A percentile compares a stretch with the other conserved stretches of the same genome.
phyloP scores from a whole-genome alignment of 2,797 vertebrate genomes.

The Denticeps clupeoides region DNA sequence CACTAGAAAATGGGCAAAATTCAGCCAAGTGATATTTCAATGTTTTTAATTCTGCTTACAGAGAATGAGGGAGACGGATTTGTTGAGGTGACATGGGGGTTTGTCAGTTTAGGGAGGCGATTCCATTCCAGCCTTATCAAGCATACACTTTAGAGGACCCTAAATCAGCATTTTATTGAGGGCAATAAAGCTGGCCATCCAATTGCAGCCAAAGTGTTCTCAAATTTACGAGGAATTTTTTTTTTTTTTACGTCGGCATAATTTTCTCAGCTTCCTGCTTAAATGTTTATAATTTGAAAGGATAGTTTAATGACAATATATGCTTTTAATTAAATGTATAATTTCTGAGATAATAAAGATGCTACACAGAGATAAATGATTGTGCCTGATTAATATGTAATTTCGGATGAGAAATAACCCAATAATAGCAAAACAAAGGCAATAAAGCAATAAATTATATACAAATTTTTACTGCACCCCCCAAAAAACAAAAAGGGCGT shows the following conservation, averaged over 20 bases:
- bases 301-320: constrained; percentile 42
- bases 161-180: constrained; percentile 68
- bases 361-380: constrained; percentile 19
- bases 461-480: constrained; percentile 1
- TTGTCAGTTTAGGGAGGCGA: constrained; percentile 40
- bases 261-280: constrained; percentile 48
- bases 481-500: too few species aligned
- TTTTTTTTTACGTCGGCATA: constrained; percentile 51
- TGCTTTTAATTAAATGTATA: constrained; percentile 33
- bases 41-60: too few species aligned
- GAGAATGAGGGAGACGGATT: constrained; percentile 25
- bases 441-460: constrained; percentile 3
- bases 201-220: constrained; percentile 55
- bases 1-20: too few species aligned
- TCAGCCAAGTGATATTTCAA: constrained; percentile 15
- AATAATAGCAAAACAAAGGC: too few species aligned
- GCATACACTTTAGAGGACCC: constrained; percentile 56
- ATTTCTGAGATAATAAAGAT: constrained; percentile 28
- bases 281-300: constrained; percentile 40
- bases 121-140: constrained; percentile 58
- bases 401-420: too few species aligned
- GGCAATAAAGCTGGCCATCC: constrained; percentile 61
- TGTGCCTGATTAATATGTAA: too few species aligned
- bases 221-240: constrained; percentile 61
- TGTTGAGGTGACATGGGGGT: constrained; percentile 9